Percentiles rank a stretch among this genome's conserved stretches.
Conservation (phyloP, 2,888 invertebrate species). For the Eupithecia centaureata region DNA sequence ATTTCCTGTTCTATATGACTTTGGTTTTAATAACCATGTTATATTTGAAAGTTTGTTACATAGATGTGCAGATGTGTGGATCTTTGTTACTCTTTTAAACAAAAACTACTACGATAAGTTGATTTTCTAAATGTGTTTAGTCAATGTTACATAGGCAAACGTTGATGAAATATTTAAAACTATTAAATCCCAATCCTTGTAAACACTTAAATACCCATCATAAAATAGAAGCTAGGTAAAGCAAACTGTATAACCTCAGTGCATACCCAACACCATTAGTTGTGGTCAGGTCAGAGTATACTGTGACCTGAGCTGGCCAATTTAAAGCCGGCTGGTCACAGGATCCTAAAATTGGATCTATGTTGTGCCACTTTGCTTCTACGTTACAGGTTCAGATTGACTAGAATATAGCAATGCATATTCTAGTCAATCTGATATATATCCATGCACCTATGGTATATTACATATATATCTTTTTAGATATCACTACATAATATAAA, state of each 20-base stretch:
- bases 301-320: conserved; percentile 28
- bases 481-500: no score
- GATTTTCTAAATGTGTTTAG: neutral
- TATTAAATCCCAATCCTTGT: neutral
- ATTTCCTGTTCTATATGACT: no score
- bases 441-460: no score
- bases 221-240: neutral
- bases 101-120: neutral
- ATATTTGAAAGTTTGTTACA: no score
- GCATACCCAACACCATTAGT: conserved; percentile 39
- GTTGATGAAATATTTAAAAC: neutral
- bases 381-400: neutral
- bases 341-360: conserved; percentile 15
- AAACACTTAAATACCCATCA: neutral
- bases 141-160: neutral
- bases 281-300: conserved; percentile 49
- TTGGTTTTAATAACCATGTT: no score
- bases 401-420: neutral
- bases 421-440: no score
- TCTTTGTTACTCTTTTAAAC: no score
- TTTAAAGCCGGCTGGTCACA: conserved; percentile 14
- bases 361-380: conserved; percentile 18
- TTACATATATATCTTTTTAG: no score
- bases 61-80: no score
- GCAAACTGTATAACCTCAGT: conserved; percentile 1